phyloP scores from a whole-genome alignment of 2,888 invertebrate genomes.

The Ophion obscuratus region DNA sequence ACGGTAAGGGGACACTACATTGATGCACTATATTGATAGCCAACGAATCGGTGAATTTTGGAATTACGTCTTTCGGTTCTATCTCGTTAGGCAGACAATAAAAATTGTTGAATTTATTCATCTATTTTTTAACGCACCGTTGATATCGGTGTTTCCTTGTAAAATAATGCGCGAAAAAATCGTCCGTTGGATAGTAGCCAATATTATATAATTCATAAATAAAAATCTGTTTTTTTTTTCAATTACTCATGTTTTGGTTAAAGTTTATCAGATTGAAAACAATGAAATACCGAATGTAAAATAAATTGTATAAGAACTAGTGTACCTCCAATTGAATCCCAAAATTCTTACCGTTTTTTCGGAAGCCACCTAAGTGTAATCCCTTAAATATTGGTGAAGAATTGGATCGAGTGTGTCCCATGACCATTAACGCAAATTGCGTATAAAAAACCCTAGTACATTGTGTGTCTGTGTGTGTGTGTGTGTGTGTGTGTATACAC shows the following conservation, averaged over 20 bases:
- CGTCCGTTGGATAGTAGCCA: not conserved
- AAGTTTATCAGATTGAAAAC: not conserved
- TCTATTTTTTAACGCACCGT: not conserved
- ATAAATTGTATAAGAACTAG: not conserved
- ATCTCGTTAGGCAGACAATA: not conserved
- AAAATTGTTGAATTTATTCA: not conserved
- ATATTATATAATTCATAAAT: too few species aligned
- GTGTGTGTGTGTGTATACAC: not conserved
- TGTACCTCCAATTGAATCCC: not conserved
- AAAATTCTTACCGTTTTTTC: not conserved
- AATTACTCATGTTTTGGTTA: not conserved
- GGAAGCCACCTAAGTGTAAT: not conserved
- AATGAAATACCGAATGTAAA: not conserved
- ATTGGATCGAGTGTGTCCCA: constrained; percentile 56
- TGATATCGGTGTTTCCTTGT: not conserved
- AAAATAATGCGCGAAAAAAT: not conserved
- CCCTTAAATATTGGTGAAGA: constrained; percentile 44
- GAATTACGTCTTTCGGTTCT: not conserved
- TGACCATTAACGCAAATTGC: constrained; percentile 70
- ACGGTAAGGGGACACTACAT: not conserved
- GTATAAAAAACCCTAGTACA: constrained; percentile 67
- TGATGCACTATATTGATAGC: not conserved
- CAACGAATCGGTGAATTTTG: not conserved
- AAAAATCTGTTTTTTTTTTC: not conserved
- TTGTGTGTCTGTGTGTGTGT: not conserved